A percentile compares a stretch with the other conserved stretches of the same genome.
Evolutionary conservation across 2,888 invertebrate genomes (phyloP).

Genomic region (Lottia gigantea): DNA sequence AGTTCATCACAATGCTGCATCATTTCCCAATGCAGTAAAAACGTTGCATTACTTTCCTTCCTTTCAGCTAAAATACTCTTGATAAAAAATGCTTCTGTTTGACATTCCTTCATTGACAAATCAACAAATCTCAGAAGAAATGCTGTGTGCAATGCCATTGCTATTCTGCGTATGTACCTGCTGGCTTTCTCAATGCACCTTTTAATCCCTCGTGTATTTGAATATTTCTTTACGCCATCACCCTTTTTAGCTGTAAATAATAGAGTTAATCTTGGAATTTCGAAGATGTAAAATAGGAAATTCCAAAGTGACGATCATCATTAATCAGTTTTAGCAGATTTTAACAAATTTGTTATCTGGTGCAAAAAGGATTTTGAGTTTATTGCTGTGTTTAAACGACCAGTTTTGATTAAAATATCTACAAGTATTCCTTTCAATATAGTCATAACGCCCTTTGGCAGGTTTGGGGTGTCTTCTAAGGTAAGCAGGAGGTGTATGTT

Average conservation of each 20-base stretch:
- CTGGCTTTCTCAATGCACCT: constrained; percentile 3
- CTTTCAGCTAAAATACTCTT: no score
- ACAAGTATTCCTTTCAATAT: constrained; percentile 17
- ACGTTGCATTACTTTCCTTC: not conserved
- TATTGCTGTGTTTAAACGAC: no score
- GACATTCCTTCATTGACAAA: not conserved
- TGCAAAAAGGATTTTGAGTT: no score
- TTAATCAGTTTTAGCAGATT: constrained; percentile 8
- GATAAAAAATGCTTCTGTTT: no score
- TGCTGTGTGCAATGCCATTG: constrained; percentile 2
- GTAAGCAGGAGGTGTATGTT: constrained; percentile 21
- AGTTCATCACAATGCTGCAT: constrained; percentile 31
- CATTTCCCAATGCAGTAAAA: not conserved
- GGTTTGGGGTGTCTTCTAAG: constrained; percentile 36
- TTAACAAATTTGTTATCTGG: not conserved
- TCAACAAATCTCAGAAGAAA: not conserved
- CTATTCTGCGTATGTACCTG: constrained; percentile 1
- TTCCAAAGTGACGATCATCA: not conserved
- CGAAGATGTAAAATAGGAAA: constrained; percentile 11
- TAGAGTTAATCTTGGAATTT: constrained; percentile 4
- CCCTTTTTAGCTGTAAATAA: constrained; percentile 1
- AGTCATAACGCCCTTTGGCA: constrained; percentile 33
- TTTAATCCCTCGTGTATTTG: not conserved
- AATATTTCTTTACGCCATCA: constrained; percentile 4
- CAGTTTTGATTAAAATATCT: constrained; percentile 13